Evolutionary conservation across 1,140 invertebrate genomes (phyloP).

Genomic region (Brachionus angularis): DNA sequence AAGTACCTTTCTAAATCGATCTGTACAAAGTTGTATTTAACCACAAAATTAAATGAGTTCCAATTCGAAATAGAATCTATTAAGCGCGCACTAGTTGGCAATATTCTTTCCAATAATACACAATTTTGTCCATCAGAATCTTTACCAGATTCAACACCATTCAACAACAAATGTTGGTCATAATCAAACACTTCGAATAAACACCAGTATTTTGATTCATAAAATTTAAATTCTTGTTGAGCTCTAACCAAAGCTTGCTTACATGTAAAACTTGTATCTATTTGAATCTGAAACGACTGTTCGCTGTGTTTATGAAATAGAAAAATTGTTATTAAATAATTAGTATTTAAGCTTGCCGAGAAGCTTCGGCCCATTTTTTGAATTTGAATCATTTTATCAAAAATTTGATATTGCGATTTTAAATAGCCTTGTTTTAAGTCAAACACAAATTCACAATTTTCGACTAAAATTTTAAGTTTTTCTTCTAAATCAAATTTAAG

Average conservation of each 20-base stretch:
- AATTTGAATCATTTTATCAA: constrained; percentile 13
- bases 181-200: constrained; percentile 23
- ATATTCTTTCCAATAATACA: not conserved
- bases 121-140: not conserved
- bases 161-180: constrained; percentile 8
- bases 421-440: constrained; percentile 13
- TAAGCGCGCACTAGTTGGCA: constrained; percentile 1
- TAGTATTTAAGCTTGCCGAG: constrained; percentile 3
- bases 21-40: constrained; percentile 31
- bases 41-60: constrained; percentile 35
- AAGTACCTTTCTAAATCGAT: constrained; percentile 18
- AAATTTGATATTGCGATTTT: constrained; percentile 1
- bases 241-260: not conserved
- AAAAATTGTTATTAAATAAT: constrained; percentile 17
- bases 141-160: no score
- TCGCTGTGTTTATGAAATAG: constrained; percentile 40
- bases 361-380: constrained; percentile 4
- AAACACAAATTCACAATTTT: constrained; percentile 23
- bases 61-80: constrained; percentile 21
- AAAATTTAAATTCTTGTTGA: constrained; percentile 21
- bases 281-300: constrained; percentile 23
- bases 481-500: not conserved
- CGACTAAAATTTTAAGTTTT: not conserved
- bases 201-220: constrained; percentile 41
- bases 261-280: constrained; percentile 21